Evolutionary conservation across 2,888 invertebrate species (phyloP), one percentile per base, ranked within the genome.

Genomic region (Melanostoma scalare): DNA sequence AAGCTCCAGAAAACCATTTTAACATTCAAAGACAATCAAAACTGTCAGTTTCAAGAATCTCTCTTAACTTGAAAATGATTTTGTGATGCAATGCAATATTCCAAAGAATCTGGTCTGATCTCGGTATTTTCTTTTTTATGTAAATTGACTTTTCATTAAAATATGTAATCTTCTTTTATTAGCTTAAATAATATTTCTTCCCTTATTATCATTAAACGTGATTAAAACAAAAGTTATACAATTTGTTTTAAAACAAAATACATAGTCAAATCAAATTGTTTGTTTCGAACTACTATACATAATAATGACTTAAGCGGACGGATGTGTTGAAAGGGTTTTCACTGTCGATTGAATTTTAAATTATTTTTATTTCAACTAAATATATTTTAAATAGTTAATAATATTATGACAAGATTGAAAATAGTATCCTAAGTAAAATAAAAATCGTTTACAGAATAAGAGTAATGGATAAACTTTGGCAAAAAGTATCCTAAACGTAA

Each of bases 391-490:
- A 85, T 85, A 85, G 85, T 86, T 87, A 86, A 86, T 86, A 86
- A 81, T 85, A 75, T 76, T 84, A 86, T 87, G 86, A 87, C 86
- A 87, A 87, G 86, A 87, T 85, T 86, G 86, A 85, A 80, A 79
- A 76, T 67, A 76, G 75, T 80, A 85, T 85, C 75, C 80, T 85
- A 85, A 76, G 63, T 75, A 75, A 69, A 81, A 77, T 46, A 58
- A 53, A 71, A 71, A 53, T 60, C 36, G n/a, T 36, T 20, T 20
- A 77, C 40, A 73, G 72, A 82, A 73, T 73, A 61, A 75, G 63
- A 72, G 44, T 77, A 79, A 71, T 72, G 80, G 85, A 85, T 85
- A 48, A 76, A 85, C 85, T 85, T 85, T 85, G 85, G 85, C 60
- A 76, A 72, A 77, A 80, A 80, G 80, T 85, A 76, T 85, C 85